Evolutionary conservation across 2,888 invertebrate genomes (phyloP), one percentile per base, ranked within the genome.

Genomic region (Caenorhabditis zanzibari): DNA sequence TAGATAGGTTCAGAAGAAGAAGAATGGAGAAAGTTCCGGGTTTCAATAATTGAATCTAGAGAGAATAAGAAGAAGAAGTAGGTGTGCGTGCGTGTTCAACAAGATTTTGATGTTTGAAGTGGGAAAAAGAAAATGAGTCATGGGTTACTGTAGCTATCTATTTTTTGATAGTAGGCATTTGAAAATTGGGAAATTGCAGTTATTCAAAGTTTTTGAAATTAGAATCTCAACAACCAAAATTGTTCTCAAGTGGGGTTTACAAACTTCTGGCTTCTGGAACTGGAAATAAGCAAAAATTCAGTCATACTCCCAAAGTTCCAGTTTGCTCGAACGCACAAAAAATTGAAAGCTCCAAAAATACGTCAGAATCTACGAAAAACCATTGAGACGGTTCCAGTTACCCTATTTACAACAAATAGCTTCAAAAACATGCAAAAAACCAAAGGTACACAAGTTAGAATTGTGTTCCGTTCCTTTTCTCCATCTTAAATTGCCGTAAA

Each of bases 401-500:
- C 14, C 26, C 3, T 4, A 7, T n/a, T n/a, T n/a, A n/a, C n/a
- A n/a, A n/a, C n/a, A n/a, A n/a, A n/a, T n/a, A n/a, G n/a, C n/a
- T n/a, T n/a, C n/a, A n/a, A n/a, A 61, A 61, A 61, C 61, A 22
- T 61, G 61, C 28, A 61, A 61, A 61, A 61, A 28, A 2, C 44
- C 22, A 38, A 12, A 63, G 63, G 44, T 63, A 63, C 63, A 63
- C 26, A 63, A 44, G 44, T 61, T 35, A 24, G n/a, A 47, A 19
- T 47, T n/a, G n/a, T 47, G 47, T 41, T 41, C n/a, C 22, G 38
- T 19, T 59, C 35, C 28, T 16, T 19, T 59, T 16, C 35, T n/a
- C 35, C 59, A 38, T 22, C 16, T 10, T 16, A n/a, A n/a, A 14
- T 9, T 35, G 12, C 32, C 19, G 4, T 38, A 35, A 28, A 59